phyloP scores from a whole-genome alignment of 1,140 invertebrate genomes.

The Meloidogyne chitwoodi region DNA sequence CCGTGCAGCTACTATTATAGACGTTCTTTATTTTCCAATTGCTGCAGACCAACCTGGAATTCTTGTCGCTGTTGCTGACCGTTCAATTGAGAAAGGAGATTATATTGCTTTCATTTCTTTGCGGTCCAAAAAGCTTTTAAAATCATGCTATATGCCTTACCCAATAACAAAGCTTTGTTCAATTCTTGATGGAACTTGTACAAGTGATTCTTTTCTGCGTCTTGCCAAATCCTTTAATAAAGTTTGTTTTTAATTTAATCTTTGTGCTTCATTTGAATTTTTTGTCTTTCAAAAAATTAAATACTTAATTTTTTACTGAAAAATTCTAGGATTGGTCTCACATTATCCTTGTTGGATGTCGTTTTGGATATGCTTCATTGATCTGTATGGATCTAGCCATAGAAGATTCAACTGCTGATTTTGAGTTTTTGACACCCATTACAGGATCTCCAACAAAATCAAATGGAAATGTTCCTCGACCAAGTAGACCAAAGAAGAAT shows the following conservation, averaged over 20 bases:
- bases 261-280: too few relatives aligned
- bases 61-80: conserved; percentile 21
- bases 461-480: not conserved
- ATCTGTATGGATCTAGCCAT: conserved; percentile 5
- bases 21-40: conserved; percentile 27
- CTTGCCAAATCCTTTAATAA: not conserved
- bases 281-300: not conserved
- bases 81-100: conserved; percentile 11
- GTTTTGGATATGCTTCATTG: conserved; percentile 11
- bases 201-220: not conserved
- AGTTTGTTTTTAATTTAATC: not conserved
- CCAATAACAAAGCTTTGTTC: conserved; percentile 18
- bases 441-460: not conserved
- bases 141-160: conserved; percentile 12
- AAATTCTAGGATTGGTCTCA: conserved; percentile 20
- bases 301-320: not conserved
- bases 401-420: not conserved
- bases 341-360: conserved; percentile 28
- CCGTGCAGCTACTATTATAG: conserved; percentile 9
- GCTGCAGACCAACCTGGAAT: conserved; percentile 11
- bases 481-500: conserved; percentile 6
- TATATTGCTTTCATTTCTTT: conserved; percentile 29
- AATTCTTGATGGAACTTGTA: conserved; percentile 20
- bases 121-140: conserved; percentile 4
- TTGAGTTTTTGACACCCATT: not conserved